These are phyloP conservation scores for Heliconius hewitsoni DNA, from an alignment of 1,140 invertebrate genomes.

Conservation along the genomic window DNA sequence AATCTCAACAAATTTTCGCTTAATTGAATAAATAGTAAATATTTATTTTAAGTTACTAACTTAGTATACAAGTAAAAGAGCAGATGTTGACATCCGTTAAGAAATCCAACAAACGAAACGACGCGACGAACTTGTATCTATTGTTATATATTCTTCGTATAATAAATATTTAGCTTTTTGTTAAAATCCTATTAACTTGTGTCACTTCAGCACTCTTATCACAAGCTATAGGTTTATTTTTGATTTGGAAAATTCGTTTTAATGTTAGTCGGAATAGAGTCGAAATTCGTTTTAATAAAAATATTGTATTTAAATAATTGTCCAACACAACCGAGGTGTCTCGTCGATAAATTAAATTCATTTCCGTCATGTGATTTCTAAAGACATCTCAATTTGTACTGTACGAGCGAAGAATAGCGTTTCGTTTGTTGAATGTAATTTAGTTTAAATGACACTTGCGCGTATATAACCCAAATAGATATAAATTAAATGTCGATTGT, in stretches of 20 bases:
- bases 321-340: conserved; percentile 64
- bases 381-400: conserved; percentile 78
- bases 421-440: conserved; percentile 4
- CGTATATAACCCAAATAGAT: background rate
- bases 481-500: background rate
- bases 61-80: conserved; percentile 43
- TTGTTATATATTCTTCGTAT: conserved; percentile 75
- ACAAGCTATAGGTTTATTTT: conserved; percentile 31
- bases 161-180: conserved; percentile 78
- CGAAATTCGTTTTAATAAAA: conserved; percentile 28
- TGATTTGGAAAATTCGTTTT: conserved; percentile 9
- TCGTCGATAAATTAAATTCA: conserved; percentile 78
- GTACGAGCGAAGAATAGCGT: background rate
- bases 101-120: conserved; percentile 56
- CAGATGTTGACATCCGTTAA: conserved; percentile 62
- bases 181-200: conserved; percentile 75
- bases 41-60: conserved; percentile 67
- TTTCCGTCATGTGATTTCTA: conserved; percentile 74
- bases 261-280: background rate
- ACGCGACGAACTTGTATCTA: conserved; percentile 59
- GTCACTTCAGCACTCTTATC: conserved; percentile 60
- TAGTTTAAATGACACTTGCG: conserved; percentile 1
- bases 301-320: conserved; percentile 64
- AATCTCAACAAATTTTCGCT: background rate
- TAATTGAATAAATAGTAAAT: conserved; percentile 55